Base-by-base conservation (phyloP, 2,888 invertebrate species). In the Ramazzottius varieornatus region DNA sequence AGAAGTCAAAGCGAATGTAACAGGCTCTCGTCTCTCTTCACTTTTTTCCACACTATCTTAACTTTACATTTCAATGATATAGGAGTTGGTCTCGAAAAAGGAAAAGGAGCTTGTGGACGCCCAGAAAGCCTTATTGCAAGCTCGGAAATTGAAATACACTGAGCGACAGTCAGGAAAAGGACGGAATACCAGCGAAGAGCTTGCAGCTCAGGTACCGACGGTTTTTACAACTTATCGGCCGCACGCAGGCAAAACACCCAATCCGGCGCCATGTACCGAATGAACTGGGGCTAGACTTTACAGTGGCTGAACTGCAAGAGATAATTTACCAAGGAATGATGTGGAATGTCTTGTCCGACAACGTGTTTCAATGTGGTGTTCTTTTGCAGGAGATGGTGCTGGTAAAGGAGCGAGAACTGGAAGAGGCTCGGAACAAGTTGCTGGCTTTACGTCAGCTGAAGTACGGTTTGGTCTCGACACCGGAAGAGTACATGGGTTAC, bases 371-470 rank as follows among this genome's bases (percentile, higher is more conserved):
- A 40, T 40, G 40, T 40, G 40, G 20, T 40, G 40, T 13, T 13
- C 8, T 16, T 54, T 54, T 54, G 8, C 24, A 54, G 54, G 78
- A 78, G 69, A 75, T 74, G 66, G 78, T 79, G 65, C 71, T 79
- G 64, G 70, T 75, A 63, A 78, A 78, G 68, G 79, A 79, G 69
- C 74, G 74, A 66, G 76, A 77, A 68, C 71, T 79, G 67, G 72
- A 72, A 63, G 72, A 71, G 63, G 79, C 79, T 1, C 70, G 79
- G 16, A 71, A 72, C 66, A 72, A 73, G 65, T 70, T 79, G 66
- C 77, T 76, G 32, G 72, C 72, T 34, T 73, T 79, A 64, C 72
- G 78, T 65, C 75, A 76, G 69, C 74, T 74, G 33, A 71, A 75
- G 46, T 78, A 78, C 68, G 54, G 54, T 24, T 4, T 16, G 29